Percentiles rank a stretch among this genome's conserved stretches.
Conservation (phyloP, 2,888 invertebrate species). For the Melinaea menophilus region DNA sequence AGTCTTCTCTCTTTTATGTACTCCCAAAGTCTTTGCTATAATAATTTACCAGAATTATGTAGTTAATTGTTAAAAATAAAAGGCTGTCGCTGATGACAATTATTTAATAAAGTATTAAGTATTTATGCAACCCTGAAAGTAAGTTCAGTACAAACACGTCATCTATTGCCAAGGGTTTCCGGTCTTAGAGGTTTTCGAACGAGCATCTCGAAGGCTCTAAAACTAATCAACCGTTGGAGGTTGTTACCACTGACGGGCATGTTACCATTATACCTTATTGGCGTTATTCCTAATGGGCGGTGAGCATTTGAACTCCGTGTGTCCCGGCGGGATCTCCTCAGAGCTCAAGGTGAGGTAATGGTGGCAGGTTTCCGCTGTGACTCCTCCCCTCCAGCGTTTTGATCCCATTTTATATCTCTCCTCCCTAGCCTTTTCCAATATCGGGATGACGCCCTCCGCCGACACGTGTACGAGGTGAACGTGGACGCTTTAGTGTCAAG, state of each 20-base stretch:
- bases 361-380: slow-evolving; percentile 86
- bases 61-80: neutral
- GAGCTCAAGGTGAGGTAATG: slow-evolving; percentile 83
- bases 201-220: no score
- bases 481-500: slow-evolving; percentile 66
- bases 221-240: no score
- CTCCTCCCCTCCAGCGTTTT: slow-evolving; percentile 68
- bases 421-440: slow-evolving; percentile 73
- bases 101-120: slow-evolving; percentile 1
- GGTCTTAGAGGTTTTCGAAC: no score
- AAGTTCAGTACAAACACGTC: no score
- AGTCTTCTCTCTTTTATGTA: slow-evolving; percentile 76
- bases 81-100: neutral
- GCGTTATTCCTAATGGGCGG: slow-evolving; percentile 81
- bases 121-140: no score
- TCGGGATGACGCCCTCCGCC: slow-evolving; percentile 76
- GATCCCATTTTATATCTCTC: slow-evolving; percentile 70
- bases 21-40: slow-evolving; percentile 80
- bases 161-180: no score
- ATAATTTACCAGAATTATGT: slow-evolving; percentile 5
- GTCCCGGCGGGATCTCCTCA: slow-evolving; percentile 80
- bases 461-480: slow-evolving; percentile 85
- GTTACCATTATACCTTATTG: slow-evolving; percentile 71
- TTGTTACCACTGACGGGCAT: no score
- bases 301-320: slow-evolving; percentile 84